These are phyloP conservation scores for Protomyctophum bolini DNA, from an alignment of 2,113 vertebrate genomes.

Conservation along the genomic window DNA sequence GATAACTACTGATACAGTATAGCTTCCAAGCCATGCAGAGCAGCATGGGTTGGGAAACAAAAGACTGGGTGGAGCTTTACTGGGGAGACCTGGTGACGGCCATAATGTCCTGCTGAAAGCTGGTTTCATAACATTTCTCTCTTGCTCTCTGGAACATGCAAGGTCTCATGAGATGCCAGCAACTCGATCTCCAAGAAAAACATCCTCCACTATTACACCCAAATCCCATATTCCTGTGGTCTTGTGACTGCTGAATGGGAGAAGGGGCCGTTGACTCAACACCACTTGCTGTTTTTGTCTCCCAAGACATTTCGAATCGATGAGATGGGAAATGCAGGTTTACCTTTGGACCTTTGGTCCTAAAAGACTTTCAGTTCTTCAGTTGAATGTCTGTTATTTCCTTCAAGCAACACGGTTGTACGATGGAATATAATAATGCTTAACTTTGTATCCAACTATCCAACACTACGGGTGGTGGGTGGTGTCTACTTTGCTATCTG, in stretches of 20 bases:
- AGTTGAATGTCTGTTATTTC: too few species aligned
- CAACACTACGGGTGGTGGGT: too few species aligned
- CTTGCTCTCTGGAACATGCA: conserved; percentile 30
- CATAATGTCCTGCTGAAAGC: conserved; percentile 28
- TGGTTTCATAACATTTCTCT: conserved; percentile 34
- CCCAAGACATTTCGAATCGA: conserved; percentile 2
- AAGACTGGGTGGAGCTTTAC: neutral
- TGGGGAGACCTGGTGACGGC: neutral
- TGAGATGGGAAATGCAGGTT: too few species aligned
- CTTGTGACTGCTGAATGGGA: neutral
- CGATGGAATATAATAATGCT: too few species aligned
- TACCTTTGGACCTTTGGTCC: too few species aligned
- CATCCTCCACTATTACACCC: conserved; percentile 39
- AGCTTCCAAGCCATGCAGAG: too few species aligned
- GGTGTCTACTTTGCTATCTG: too few species aligned
- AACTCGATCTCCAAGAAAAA: conserved; percentile 56
- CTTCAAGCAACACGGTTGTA: too few species aligned
- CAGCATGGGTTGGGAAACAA: conserved; percentile 1
- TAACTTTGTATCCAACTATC: too few species aligned
- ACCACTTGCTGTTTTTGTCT: conserved; percentile 11
- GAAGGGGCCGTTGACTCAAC: conserved; percentile 23
- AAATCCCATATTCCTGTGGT: conserved; percentile 30
- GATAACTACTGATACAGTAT: too few species aligned
- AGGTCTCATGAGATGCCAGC: conserved; percentile 30
- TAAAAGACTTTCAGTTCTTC: too few species aligned